Base-by-base conservation (phyloP, 1,140 invertebrate genomes). In the Drosophila lowei region DNA sequence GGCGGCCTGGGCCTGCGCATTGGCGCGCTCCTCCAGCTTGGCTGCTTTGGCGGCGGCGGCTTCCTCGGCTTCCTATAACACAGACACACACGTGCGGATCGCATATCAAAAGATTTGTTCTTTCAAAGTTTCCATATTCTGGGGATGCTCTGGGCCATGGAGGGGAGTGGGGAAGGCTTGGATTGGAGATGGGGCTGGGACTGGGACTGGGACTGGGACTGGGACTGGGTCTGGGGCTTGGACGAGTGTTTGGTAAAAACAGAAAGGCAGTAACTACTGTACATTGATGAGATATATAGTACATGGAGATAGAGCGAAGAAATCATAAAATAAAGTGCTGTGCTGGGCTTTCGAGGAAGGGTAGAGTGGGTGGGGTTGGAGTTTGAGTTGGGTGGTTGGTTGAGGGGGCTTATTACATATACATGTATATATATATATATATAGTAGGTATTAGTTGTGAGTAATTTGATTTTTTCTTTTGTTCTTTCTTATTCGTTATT, bases 1-100 rank as follows among this genome's bases (percentile, higher is more conserved):
- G 21, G 93, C 94, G n/a, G 93, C 93, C 18, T 93, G 93, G 23
- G 94, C 94, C 25, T 94, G 93, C 65, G 94, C 94, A 57, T 93
- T 94, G 72, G 94, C 94, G n/a, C 93, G 92, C n/a, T 94, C 94
- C 74, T 95, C 95, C 68, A 94, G 91, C 91, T 95, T 95, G 66
- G 95, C 94, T 65, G 94, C 94, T 81, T 94, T 95, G 50, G 95
- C 95, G 78, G 94, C 91, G 50, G 95, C 95, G 53, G 95, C 95
- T 85, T 96, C 95, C 92, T 97, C 96, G 1, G 96, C 96, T 94
- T 96, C 95, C 95, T 96, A 89, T 53, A 90, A 90, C 71, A 34
- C 30, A 34, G 70, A 81, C n/a, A 62, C 58, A 55, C 59, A 68
- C 54, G 68, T 74, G 43, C 49, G 55, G 43, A 23, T 56, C 46